Evolutionary conservation across 2,888 invertebrate species (phyloP), one percentile per base, ranked within the genome.

Genomic region (Oxystoma pomonae): DNA sequence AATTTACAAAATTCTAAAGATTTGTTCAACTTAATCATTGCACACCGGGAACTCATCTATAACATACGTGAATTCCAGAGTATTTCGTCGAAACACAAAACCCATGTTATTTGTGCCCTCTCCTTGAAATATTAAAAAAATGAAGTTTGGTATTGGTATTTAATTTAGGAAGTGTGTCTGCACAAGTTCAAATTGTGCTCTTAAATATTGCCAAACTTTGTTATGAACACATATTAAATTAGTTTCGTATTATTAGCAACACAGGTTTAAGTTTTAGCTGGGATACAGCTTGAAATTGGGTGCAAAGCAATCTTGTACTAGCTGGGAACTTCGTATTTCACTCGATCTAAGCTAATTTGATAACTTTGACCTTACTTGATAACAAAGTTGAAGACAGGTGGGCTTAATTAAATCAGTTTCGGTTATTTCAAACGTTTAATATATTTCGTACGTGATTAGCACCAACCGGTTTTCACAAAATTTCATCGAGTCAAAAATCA

Each of bases 171-270:
- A n/a, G n/a, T n/a, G n/a, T n/a, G n/a, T n/a, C n/a, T n/a, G n/a
- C n/a, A n/a, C n/a, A n/a, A n/a, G n/a, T n/a, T n/a, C n/a, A n/a
- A n/a, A n/a, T n/a, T n/a, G n/a, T n/a, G n/a, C n/a, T n/a, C n/a
- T 57, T 59, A 65, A 65, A 65, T 65, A 62, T 62, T 59, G 57
- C 57, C 59, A 19, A 65, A 65, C 55, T 62, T 64, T 62, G 59
- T 57, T 58, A 61, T 53, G n/a, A 12, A 53, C 53, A 16, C 7
- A 53, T 16, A 19, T 61, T 61, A 59, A 61, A 60, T 58, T 60
- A 58, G 61, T 64, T 61, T 61, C 60, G 60, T 61, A 61, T 61
- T 55, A 53, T 60, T 60, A 50, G 49, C 59, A 53, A 62, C 55
- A 53, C 61, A 61, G 61, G 56, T 57, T 61, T 61, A 59, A 49